Conservation (phyloP, 2,888 invertebrate species). For the Trachelus stipa region DNA sequence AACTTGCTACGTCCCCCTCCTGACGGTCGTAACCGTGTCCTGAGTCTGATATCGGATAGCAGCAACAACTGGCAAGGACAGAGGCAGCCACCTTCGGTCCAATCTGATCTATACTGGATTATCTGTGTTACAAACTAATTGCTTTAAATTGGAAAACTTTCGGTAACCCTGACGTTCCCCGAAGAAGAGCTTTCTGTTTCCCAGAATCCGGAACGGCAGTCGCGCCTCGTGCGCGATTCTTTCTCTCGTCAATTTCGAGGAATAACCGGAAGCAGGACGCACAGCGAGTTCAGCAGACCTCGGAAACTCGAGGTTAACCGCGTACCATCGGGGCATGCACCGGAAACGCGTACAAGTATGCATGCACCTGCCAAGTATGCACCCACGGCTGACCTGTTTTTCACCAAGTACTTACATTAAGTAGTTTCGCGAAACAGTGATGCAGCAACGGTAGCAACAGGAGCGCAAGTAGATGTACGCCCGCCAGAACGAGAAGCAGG, state of each 20-base stretch:
- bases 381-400: slow-evolving; percentile 38
- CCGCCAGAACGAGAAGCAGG: no score
- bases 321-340: slow-evolving; percentile 14
- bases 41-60: no score
- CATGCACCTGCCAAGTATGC: slow-evolving; percentile 12
- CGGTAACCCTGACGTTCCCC: neutral
- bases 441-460: slow-evolving; percentile 15
- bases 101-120: slow-evolving; percentile 38
- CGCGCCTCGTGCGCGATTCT: no score
- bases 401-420: slow-evolving; percentile 35
- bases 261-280: no score
- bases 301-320: neutral
- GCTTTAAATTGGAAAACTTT: slow-evolving; percentile 57
- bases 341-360: slow-evolving; percentile 29
- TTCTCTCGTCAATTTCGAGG: no score
- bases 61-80: no score
- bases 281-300: no score
- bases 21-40: no score
- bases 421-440: slow-evolving; percentile 25
- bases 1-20: no score
- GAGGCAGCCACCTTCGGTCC: no score
- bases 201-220: no score
- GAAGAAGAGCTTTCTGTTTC: no score
- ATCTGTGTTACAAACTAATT: slow-evolving; percentile 48
- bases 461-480: slow-evolving; percentile 1